These are phyloP conservation scores for Phyllotis vaccarum DNA, from an alignment of 2,797 vertebrate genomes.

Conservation along the genomic window DNA sequence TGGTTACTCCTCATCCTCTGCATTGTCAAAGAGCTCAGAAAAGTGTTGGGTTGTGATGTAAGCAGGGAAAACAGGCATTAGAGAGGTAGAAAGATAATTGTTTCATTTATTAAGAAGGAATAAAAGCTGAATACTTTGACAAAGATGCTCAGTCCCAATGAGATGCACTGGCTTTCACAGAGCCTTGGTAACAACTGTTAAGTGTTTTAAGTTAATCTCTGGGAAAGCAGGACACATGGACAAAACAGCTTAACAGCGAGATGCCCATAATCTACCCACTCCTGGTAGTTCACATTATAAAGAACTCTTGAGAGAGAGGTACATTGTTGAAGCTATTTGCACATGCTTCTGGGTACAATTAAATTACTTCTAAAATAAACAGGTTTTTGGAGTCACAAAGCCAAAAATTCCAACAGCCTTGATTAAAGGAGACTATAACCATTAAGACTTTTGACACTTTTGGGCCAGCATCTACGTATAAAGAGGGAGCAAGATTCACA, in stretches of 20 bases:
- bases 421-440: neutral
- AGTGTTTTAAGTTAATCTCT: neutral
- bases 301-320: neutral
- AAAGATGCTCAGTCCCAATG: neutral
- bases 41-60: neutral
- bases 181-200: neutral
- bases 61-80: neutral
- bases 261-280: neutral
- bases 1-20: neutral
- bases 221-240: neutral
- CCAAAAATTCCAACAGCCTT: neutral
- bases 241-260: slow-evolving; percentile 32
- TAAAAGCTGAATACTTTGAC: neutral
- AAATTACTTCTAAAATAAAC: neutral
- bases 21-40: slow-evolving; percentile 5
- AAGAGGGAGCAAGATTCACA: neutral
- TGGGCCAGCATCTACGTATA: neutral
- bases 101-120: neutral
- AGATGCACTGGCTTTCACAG: neutral
- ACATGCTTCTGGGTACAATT: slow-evolving; percentile 3
- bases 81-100: neutral
- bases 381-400: neutral
- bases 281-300: neutral
- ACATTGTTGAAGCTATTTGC: neutral
- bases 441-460: neutral